Conservation (phyloP, 2,888 invertebrate genomes). For the Clivina fossor region DNA sequence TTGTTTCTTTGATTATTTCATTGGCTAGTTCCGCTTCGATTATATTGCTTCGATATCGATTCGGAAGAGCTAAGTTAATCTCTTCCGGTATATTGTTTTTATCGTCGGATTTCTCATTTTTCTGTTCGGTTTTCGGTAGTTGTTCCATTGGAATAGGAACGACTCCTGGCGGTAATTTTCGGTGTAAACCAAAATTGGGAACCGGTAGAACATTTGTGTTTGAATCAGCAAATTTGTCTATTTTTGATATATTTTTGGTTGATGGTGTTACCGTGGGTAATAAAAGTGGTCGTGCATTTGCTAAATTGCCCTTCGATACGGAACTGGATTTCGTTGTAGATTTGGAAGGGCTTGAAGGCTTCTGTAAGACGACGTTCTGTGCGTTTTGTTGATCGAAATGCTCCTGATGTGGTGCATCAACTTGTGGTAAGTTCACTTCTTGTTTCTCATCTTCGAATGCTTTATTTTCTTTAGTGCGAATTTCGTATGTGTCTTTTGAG, state of each 20-base stretch:
- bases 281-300: conserved; percentile 44
- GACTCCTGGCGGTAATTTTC: conserved; percentile 47
- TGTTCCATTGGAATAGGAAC: conserved; percentile 48
- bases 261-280: conserved; percentile 47
- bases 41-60: conserved; percentile 33
- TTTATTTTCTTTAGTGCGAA: conserved; percentile 28
- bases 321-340: conserved; percentile 31
- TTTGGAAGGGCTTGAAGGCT: conserved; percentile 25
- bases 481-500: conserved; percentile 33
- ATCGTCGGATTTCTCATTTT: conserved; percentile 39
- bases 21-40: conserved; percentile 28
- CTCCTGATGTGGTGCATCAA: conserved; percentile 30
- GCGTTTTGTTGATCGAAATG: conserved; percentile 1
- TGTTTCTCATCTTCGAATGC: conserved; percentile 31
- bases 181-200: conserved; percentile 38
- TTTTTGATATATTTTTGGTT: conserved; percentile 40
- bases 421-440: conserved; percentile 29
- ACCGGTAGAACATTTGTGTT: conserved; percentile 47
- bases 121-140: conserved; percentile 39
- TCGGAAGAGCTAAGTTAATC: conserved; percentile 40
- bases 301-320: conserved; percentile 14
- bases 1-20: conserved; percentile 29
- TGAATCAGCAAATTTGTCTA: conserved; percentile 35
- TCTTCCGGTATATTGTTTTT: conserved; percentile 46
- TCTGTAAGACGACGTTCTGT: conserved; percentile 25